Conservation (phyloP, 1,140 invertebrate genomes). For the Sitophilus oryzae region DNA sequence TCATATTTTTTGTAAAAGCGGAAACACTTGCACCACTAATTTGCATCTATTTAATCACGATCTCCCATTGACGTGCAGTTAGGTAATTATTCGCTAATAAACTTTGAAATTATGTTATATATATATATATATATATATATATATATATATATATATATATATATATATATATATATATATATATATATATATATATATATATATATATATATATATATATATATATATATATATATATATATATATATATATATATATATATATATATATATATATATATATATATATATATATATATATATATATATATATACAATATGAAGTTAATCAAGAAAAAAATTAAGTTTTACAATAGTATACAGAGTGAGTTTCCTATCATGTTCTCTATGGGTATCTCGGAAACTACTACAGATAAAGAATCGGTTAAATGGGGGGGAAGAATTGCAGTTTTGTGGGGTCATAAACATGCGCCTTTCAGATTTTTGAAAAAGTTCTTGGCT, state of each 20-base stretch:
- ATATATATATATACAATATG: not conserved
- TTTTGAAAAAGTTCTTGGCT: no score
- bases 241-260: not conserved
- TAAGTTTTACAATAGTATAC: not conserved
- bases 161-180: constrained; percentile 9
- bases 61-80: no score
- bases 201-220: constrained; percentile 4
- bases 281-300: not conserved
- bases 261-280: not conserved
- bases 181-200: constrained; percentile 9
- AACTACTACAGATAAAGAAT: no score
- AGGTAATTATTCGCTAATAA: not conserved
- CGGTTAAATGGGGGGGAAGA: no score
- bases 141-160: constrained; percentile 10
- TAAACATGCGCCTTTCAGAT: no score
- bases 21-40: no score
- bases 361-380: no score
- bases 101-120: not conserved
- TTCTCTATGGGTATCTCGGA: no score
- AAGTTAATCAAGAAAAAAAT: not conserved
- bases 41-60: no score
- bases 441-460: no score
- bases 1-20: no score
- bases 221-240: not conserved
- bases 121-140: constrained; percentile 10